A percentile compares a stretch with the other conserved stretches of the same genome.
These are phyloP conservation scores for Phyllotreta cruciferae DNA, from an alignment of 2,888 invertebrate species.

Conservation along the genomic window DNA sequence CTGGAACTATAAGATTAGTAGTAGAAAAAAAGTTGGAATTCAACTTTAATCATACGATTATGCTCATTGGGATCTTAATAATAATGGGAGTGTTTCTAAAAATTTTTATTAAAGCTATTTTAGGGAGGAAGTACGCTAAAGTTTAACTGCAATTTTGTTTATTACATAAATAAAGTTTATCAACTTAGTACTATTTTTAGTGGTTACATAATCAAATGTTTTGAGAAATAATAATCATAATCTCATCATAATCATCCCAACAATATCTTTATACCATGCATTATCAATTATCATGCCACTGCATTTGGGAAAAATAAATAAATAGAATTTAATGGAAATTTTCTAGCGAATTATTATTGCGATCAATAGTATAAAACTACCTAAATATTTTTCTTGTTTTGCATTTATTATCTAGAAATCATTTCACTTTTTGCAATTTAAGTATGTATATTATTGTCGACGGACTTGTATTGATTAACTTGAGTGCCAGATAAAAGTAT, in stretches of 20 bases:
- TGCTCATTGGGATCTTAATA: slow-evolving; percentile 59
- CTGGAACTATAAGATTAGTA: slow-evolving; percentile 67
- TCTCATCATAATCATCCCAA: too few species aligned
- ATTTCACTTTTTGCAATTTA: not conserved
- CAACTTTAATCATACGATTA: slow-evolving; percentile 61
- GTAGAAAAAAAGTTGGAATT: slow-evolving; percentile 62
- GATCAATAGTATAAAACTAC: too few species aligned
- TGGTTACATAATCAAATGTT: too few species aligned
- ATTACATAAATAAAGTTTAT: not conserved
- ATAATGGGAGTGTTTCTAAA: slow-evolving; percentile 58
- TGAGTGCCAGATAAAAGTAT: too few species aligned
- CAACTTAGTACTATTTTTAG: too few species aligned
- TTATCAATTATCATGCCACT: not conserved
- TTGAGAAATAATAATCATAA: too few species aligned
- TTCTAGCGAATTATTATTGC: too few species aligned
- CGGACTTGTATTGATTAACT: too few species aligned
- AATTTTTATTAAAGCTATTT: slow-evolving; percentile 60
- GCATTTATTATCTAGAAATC: too few species aligned
- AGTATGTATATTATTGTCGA: not conserved
- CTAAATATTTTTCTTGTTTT: too few species aligned
- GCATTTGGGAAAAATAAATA: not conserved
- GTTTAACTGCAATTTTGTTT: slow-evolving; percentile 9
- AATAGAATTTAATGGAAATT: too few species aligned
- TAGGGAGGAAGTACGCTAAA: slow-evolving; percentile 57
- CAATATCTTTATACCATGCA: too few species aligned